Conservation (phyloP, 2,888 invertebrate species). For the Lagria hirta region DNA sequence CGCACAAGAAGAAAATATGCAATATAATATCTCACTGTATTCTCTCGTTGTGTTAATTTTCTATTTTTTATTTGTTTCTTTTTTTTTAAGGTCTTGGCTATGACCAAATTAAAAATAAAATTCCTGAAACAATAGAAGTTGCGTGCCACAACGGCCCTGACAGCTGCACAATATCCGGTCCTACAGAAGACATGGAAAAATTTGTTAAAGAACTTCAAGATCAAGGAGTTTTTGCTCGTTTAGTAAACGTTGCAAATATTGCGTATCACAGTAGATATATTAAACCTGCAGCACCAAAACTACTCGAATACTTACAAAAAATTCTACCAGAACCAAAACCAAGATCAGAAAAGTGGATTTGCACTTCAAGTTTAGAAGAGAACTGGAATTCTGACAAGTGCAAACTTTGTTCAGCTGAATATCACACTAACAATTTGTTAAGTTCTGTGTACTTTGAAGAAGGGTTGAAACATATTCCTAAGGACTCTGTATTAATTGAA, state of each 20-base stretch:
- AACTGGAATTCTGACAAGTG: constrained; percentile 62
- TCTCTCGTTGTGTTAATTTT: too few relatives aligned
- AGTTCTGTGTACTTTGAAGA: constrained; percentile 80
- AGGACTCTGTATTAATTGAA: constrained; percentile 82
- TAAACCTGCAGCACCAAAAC: constrained; percentile 52
- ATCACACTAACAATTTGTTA: constrained; percentile 68
- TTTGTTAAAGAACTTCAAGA: constrained; percentile 62
- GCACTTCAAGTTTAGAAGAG: constrained; percentile 63
- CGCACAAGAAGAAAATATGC: too few relatives aligned
- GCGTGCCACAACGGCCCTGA: constrained; percentile 80
- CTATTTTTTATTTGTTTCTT: too few relatives aligned
- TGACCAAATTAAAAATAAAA: constrained; percentile 61
- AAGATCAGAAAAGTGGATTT: constrained; percentile 66
- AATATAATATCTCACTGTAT: background rate
- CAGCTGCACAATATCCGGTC: constrained; percentile 79
- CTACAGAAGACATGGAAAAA: constrained; percentile 61
- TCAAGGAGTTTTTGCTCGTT: constrained; percentile 77
- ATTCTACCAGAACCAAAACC: constrained; percentile 55
- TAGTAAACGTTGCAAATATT: constrained; percentile 83
- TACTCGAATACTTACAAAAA: constrained; percentile 52
- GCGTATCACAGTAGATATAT: constrained; percentile 90
- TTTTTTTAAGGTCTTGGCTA: constrained; percentile 50
- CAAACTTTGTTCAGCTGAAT: constrained; percentile 63
- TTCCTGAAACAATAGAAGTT: constrained; percentile 69
- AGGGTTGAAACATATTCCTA: constrained; percentile 74